phyloP scores from a whole-genome alignment of 2,113 vertebrate genomes.

The Pampusana beccarii region DNA sequence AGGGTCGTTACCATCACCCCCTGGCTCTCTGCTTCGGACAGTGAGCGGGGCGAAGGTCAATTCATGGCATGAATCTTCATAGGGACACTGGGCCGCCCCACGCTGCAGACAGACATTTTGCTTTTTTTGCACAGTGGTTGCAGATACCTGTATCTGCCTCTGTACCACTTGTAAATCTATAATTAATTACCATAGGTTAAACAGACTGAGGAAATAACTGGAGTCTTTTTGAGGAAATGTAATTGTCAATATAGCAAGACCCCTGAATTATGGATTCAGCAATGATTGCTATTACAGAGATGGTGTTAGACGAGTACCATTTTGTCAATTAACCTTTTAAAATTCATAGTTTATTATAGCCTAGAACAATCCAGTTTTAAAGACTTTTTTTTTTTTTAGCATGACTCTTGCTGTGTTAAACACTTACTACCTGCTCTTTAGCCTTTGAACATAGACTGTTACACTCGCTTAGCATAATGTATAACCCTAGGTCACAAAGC shows the following conservation, averaged over 20 bases:
- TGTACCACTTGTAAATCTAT: background rate
- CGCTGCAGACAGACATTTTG: background rate
- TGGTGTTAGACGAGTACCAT: slow-evolving; percentile 67
- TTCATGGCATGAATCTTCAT: background rate
- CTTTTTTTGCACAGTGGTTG: background rate
- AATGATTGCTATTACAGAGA: slow-evolving; percentile 41
- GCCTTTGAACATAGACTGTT: slow-evolving; percentile 51
- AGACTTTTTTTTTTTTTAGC: slow-evolving; percentile 7
- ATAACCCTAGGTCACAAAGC: slow-evolving; percentile 66
- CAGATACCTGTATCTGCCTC: background rate
- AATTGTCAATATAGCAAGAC: slow-evolving; percentile 60
- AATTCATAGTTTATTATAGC: slow-evolving; percentile 70
- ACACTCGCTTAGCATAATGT: slow-evolving; percentile 63
- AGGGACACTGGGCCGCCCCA: background rate
- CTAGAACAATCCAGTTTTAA: slow-evolving; percentile 66
- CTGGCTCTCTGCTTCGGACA: rapidly evolving
- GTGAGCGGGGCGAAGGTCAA: background rate
- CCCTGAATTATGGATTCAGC: slow-evolving; percentile 53
- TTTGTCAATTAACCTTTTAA: slow-evolving; percentile 80
- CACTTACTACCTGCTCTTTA: slow-evolving; percentile 69
- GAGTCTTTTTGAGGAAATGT: slow-evolving; percentile 24
- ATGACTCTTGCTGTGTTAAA: slow-evolving; percentile 44
- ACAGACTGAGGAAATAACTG: slow-evolving; percentile 14
- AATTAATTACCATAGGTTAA: slow-evolving; percentile 49
- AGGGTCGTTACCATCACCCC: background rate